Base-by-base conservation (phyloP, 2,888 invertebrate genomes). In the Lycocerus yunnanus region DNA sequence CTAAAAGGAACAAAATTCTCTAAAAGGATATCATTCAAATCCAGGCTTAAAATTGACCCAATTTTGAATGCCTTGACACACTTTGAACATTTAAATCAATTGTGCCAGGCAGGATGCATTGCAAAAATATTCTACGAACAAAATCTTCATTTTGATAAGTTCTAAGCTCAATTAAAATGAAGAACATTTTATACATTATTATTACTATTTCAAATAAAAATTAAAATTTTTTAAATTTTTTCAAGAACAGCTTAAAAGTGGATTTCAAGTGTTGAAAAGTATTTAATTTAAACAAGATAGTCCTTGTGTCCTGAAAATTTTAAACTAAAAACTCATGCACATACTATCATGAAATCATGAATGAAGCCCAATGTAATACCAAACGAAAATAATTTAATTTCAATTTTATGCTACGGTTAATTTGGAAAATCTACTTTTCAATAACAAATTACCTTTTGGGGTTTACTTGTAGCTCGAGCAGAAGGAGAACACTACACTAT, bases 11-110 rank as follows among this genome's bases (percentile, higher is more conserved):
- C 43, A 43, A n/a, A 43, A 2, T 13, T 43, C n/a, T 43, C 43
- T n/a, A 43, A 21, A 43, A 43, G 43, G 43, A 43, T n/a, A 43
- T 43, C 43, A 20, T 63, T 58, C 14, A 58, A 68, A 68, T 68
- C 68, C 24, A 71, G 71, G 68, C 66, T 63, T 67, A 18, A 75
- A 69, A 61, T 66, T 79, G 80, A 80, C 80, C 80, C 71, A 78
- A 76, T 79, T 80, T 73, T 67, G 24, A 68, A 68, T 73, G 76
- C 78, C 80, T 78, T 80, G 80, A 78, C 78, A 79, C 58, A 78
- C 61, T 76, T 78, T 68, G 68, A 68, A 20, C 15, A 13, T 70
- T 10, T 24, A 70, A 70, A 70, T 43, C 27, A 63, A 63, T 18
- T 43, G 24, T 70, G 6, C 24, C 58, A 69, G 60, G 60, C 16